Evolutionary conservation across 2,888 invertebrate genomes (phyloP).

Genomic region (Mythimna pallens): DNA sequence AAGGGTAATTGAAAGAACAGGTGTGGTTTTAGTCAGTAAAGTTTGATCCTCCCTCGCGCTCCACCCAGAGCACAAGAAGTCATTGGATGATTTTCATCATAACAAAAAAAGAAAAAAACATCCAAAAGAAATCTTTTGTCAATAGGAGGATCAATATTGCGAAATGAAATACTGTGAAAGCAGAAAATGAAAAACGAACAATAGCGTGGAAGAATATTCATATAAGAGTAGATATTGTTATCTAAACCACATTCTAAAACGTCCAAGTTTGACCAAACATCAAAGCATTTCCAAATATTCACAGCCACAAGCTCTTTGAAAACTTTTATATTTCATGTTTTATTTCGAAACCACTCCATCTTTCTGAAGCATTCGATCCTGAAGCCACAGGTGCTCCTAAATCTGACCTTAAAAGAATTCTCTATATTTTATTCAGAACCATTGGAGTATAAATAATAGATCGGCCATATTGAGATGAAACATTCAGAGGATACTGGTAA

Average conservation of each 20-base stretch:
- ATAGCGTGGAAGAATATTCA: not conserved
- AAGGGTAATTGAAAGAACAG: too few relatives aligned
- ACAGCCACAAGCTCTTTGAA: conserved; percentile 47
- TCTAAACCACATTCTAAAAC: conserved; percentile 35
- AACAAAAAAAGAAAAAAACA: too few relatives aligned
- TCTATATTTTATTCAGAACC: conserved; percentile 70
- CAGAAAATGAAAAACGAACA: not conserved
- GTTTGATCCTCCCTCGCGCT: too few relatives aligned
- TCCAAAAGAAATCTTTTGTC: too few relatives aligned
- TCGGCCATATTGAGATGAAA: conserved; percentile 77
- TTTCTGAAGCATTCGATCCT: conserved; percentile 54
- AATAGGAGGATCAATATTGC: not conserved
- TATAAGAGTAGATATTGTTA: conserved; percentile 19
- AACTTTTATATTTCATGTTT: conserved; percentile 60
- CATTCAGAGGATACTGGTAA: conserved; percentile 56
- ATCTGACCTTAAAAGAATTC: conserved; percentile 65
- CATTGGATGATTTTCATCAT: too few relatives aligned
- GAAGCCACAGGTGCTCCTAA: conserved; percentile 64
- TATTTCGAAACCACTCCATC: conserved; percentile 54
- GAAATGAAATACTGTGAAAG: not conserved
- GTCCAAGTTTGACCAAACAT: conserved; percentile 52
- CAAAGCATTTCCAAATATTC: conserved; percentile 58
- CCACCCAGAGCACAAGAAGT: too few relatives aligned
- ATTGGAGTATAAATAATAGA: conserved; percentile 78
- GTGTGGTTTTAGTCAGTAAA: too few relatives aligned